Base-by-base conservation (phyloP, 2,888 invertebrate genomes). In the Lasioglossum leucozonium region DNA sequence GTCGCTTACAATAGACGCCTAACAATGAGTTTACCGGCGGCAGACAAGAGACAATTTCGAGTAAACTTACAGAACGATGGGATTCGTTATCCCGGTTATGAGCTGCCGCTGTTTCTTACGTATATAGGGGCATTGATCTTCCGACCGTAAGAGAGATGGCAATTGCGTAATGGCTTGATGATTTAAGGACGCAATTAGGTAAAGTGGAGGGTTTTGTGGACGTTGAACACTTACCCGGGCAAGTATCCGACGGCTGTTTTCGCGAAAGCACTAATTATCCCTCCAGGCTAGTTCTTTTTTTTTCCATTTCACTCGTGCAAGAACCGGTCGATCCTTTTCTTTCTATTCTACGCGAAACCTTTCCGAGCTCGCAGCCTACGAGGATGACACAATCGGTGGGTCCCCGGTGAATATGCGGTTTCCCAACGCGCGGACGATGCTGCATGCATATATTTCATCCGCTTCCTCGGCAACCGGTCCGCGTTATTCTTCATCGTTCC, bases 101-200 rank as follows among this genome's bases (percentile, higher is more conserved):
- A 84, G 82, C 77, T 47, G 47, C 42, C 55, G 72, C 62, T n/a
- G 58, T 47, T 62, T 55, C 67, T 65, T 34, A 42, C 34, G 47
- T 78, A 44, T 72, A 37, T 11, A 26, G 58, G 26, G 5, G 75
- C 86, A 87, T 89, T 86, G 90, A 90, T 90, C 87, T 85, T 72
- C 81, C 80, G 72, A 79, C 79, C 85, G 84, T 74, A 71, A 82
- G 84, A 82, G 84, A 84, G 88, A 83, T 82, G 88, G 90, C 90
- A 90, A 90, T 90, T 89, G 90, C 89, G 88, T 90, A 90, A 90
- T 90, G 90, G 90, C 78, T 85, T 84, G 87, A 87, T 90, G 90
- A 90, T 90, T 90, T 90, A 90, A 90, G 89, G 86, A 85, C 86
- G 90, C 88, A 90, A 90, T 90, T 90, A 90, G 88, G 90, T 84